A percentile compares a stretch with the other conserved stretches of the same genome.
These are phyloP conservation scores for Gymnothorax reevesii DNA, from an alignment of 2,797 vertebrate species.

Conservation along the genomic window DNA sequence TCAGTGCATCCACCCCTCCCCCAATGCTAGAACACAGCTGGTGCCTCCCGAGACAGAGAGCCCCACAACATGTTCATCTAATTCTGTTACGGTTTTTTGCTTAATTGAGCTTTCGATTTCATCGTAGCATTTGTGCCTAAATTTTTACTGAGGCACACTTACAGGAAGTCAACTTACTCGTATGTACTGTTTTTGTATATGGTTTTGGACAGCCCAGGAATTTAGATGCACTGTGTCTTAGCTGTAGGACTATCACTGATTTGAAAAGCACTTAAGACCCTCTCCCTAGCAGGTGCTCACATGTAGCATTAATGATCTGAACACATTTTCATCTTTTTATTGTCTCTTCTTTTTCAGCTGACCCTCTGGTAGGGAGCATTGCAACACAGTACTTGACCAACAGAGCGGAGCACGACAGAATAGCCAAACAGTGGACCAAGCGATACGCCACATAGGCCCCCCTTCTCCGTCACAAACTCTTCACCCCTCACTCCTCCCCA, in stretches of 20 bases:
- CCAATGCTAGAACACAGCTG: not conserved
- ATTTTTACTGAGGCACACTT: not conserved
- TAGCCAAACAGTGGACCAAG: conserved; percentile 98
- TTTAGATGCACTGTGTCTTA: not conserved
- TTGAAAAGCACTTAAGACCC: not conserved
- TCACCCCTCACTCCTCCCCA: conserved; percentile 38
- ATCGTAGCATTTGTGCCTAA: not conserved
- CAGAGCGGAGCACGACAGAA: conserved; percentile 86
- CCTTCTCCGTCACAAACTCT: conserved; percentile 18
- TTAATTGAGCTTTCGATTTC: not conserved
- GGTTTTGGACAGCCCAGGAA: not conserved
- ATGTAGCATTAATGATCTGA: not conserved
- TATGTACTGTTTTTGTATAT: not conserved
- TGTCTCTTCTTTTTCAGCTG: conserved; percentile 69
- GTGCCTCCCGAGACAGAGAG: not conserved
- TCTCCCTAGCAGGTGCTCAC: not conserved
- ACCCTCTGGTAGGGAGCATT: conserved; percentile 90
- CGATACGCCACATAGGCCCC: conserved; percentile 88
- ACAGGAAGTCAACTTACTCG: not conserved
- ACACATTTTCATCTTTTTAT: not conserved
- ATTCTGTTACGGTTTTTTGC: conserved; percentile 2
- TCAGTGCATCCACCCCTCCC: not conserved
- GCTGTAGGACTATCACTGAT: not conserved
- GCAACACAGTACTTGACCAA: conserved; percentile 92
- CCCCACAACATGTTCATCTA: not conserved